Evolutionary conservation across 2,888 invertebrate genomes (phyloP).

Genomic region (Conops quadrifasciatus): DNA sequence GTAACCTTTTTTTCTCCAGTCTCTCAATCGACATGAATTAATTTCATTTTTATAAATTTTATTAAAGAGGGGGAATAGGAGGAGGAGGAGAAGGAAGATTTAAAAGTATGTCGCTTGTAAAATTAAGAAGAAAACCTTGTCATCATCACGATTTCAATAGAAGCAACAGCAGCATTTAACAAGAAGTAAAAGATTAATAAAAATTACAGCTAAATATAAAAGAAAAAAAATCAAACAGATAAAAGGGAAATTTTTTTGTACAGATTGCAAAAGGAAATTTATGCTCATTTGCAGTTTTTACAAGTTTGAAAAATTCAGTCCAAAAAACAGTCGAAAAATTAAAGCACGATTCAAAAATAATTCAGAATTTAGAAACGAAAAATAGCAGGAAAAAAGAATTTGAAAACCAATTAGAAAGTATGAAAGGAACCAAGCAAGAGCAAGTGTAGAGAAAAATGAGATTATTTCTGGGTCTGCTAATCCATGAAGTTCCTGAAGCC

Average conservation of each 20-base stretch:
- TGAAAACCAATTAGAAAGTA: neutral
- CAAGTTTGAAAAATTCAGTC: neutral
- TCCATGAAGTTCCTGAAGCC: neutral
- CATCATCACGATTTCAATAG: conserved; percentile 14
- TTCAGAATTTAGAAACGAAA: neutral
- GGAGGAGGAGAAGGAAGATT: neutral
- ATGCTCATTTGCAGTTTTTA: neutral
- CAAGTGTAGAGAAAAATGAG: too few relatives aligned
- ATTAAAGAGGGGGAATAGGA: too few relatives aligned
- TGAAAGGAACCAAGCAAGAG: too few relatives aligned
- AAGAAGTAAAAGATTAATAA: neutral
- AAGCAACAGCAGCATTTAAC: neutral
- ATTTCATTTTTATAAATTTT: too few relatives aligned
- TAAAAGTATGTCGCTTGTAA: conserved; percentile 5
- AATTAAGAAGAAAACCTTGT: conserved; percentile 17
- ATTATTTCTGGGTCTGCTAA: conserved; percentile 12
- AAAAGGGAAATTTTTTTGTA: conserved; percentile 1
- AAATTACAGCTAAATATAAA: conserved; percentile 8
- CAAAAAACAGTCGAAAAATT: neutral
- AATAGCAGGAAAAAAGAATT: neutral
- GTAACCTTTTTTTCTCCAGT: too few relatives aligned
- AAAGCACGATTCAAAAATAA: neutral
- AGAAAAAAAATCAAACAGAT: too few relatives aligned
- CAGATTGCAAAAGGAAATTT: neutral
- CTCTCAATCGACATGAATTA: too few relatives aligned